phyloP scores from a whole-genome alignment of 1,140 invertebrate species.

The Ganaspis sp. region DNA sequence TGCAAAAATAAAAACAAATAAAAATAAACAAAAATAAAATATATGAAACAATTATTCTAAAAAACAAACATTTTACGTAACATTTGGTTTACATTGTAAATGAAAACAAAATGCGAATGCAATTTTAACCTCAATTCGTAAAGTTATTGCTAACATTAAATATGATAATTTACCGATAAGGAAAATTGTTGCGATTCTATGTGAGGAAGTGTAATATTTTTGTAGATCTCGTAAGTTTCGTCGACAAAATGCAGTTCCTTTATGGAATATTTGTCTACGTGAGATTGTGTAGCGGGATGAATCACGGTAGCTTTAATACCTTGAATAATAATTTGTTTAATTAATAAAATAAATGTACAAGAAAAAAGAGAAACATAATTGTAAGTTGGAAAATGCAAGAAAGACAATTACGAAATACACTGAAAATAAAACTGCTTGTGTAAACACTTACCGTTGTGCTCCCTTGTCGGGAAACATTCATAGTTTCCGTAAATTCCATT shows the following conservation, averaged over 20 bases:
- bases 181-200: slow-evolving; percentile 84
- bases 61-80: too few relatives aligned
- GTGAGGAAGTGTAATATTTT: slow-evolving; percentile 86
- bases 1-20: too few relatives aligned
- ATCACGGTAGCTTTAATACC: slow-evolving; percentile 91
- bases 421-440: slow-evolving; percentile 8
- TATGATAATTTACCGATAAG: slow-evolving; percentile 83
- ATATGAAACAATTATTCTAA: too few relatives aligned
- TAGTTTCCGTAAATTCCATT: slow-evolving; percentile 95
- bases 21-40: too few relatives aligned
- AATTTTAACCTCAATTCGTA: too few relatives aligned
- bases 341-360: slow-evolving; percentile 34
- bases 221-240: slow-evolving; percentile 91
- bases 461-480: slow-evolving; percentile 80
- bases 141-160: too few relatives aligned
- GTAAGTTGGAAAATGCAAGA: too few relatives aligned
- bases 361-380: slow-evolving; percentile 11
- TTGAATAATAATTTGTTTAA: slow-evolving; percentile 66
- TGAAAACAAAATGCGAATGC: too few relatives aligned
- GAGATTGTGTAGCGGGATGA: slow-evolving; percentile 94
- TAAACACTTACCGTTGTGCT: slow-evolving; percentile 81
- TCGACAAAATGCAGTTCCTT: slow-evolving; percentile 85
- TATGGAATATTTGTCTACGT: slow-evolving; percentile 89
- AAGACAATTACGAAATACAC: too few relatives aligned
- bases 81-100: too few relatives aligned